Conservation (phyloP, 30 jellyfish, hydroid and myxozoan species). For the Hydractinia symbiolongicarpus region DNA sequence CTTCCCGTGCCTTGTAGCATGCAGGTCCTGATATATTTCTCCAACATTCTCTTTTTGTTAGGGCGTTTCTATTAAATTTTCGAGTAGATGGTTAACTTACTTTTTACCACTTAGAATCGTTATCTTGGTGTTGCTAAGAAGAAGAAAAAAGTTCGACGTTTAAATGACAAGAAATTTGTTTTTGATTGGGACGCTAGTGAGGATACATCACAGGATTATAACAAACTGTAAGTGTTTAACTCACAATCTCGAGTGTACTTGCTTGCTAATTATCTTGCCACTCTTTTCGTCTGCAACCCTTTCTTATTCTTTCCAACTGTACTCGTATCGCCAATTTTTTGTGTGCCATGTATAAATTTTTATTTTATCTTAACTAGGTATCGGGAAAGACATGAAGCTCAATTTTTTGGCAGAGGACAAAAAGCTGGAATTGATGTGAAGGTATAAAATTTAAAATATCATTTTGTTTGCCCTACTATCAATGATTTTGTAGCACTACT, state of each 20-base stretch:
- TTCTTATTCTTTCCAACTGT: too few species aligned
- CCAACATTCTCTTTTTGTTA: too few species aligned
- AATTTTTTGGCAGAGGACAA: constrained; percentile 94
- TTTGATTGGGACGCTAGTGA: constrained; percentile 99
- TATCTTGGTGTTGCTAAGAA: constrained; percentile 82
- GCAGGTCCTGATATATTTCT: too few species aligned
- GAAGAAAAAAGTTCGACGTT: constrained; percentile 70
- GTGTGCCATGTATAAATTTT: not conserved
- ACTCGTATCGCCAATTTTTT: too few species aligned
- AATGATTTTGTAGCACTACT: too few species aligned
- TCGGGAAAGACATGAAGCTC: constrained; percentile 86
- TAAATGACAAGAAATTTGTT: constrained; percentile 91
- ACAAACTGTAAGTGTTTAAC: constrained; percentile 57
- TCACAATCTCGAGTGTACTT: not conserved
- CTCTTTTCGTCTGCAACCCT: too few species aligned
- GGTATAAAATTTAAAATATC: constrained; percentile 26
- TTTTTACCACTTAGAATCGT: constrained; percentile 45
- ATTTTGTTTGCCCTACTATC: not conserved
- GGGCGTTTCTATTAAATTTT: too few species aligned
- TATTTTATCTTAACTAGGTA: constrained; percentile 42
- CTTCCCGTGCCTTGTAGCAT: too few species aligned
- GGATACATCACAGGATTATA: constrained; percentile 94
- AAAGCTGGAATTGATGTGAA: constrained; percentile 98
- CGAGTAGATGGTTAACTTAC: too few species aligned
- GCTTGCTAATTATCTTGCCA: too few species aligned